Evolutionary conservation across 2,888 invertebrate species (phyloP).

Genomic region (Theodoxus fluviatilis): DNA sequence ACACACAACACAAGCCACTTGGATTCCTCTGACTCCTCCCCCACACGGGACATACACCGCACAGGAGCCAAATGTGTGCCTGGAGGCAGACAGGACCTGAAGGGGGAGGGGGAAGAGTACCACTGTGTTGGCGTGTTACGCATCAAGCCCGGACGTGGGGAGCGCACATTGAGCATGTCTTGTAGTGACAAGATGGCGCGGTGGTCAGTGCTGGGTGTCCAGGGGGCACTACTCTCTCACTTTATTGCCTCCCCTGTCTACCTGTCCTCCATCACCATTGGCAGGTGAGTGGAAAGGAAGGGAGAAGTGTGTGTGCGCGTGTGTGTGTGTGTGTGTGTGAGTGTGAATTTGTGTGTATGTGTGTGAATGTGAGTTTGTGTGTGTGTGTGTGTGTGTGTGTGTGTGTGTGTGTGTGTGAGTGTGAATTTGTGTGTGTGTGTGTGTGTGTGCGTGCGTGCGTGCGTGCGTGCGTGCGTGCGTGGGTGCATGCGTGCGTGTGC

Average conservation of each 20-base stretch:
- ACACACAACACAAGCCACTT: too few species aligned
- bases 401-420: too few species aligned
- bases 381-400: too few species aligned
- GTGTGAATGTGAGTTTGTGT: not conserved
- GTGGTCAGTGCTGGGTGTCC: conserved; percentile 86
- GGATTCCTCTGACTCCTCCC: too few species aligned
- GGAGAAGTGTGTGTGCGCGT: not conserved
- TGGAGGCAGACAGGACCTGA: conserved; percentile 71
- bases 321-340: not conserved
- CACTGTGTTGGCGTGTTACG: conserved; percentile 80
- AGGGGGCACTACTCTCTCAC: conserved; percentile 79
- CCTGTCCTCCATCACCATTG: conserved; percentile 76
- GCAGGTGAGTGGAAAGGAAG: conserved; percentile 67
- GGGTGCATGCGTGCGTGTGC: too few species aligned
- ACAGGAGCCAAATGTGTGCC: conserved; percentile 89
- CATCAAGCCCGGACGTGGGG: conserved; percentile 90
- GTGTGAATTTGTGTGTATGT: not conserved
- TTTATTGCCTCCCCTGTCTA: conserved; percentile 76
- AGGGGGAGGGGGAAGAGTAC: conserved; percentile 71
- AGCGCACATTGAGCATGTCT: conserved; percentile 85
- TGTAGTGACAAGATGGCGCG: conserved; percentile 93
- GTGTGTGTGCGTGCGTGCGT: too few species aligned
- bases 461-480: too few species aligned
- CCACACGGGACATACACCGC: conserved; percentile 71
- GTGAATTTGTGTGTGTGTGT: too few species aligned